A percentile compares a stretch with the other conserved stretches of the same genome.
These are phyloP conservation scores for Globodera ellingtonae DNA, from an alignment of 1,140 invertebrate genomes.

Conservation along the genomic window DNA sequence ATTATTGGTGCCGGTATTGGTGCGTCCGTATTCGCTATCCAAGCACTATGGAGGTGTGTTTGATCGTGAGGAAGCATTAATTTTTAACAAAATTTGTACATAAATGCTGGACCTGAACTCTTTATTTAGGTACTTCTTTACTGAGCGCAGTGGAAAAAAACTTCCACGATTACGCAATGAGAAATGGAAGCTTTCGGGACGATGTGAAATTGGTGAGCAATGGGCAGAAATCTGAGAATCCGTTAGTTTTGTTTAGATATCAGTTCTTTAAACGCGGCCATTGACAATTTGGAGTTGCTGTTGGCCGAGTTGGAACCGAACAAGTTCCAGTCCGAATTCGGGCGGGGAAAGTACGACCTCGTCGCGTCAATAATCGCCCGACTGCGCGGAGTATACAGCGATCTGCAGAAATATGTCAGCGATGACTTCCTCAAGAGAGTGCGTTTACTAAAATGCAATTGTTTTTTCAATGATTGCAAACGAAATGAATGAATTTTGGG, in stretches of 20 bases:
- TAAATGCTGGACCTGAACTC: background rate
- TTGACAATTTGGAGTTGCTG: slow-evolving; percentile 37
- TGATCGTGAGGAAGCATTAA: background rate
- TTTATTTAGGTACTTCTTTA: slow-evolving; percentile 41
- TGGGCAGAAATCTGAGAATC: background rate
- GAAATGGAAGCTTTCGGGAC: slow-evolving; percentile 30
- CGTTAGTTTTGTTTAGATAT: slow-evolving; percentile 22
- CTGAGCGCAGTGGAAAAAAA: slow-evolving; percentile 23
- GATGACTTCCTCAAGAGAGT: slow-evolving; percentile 27
- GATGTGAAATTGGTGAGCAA: slow-evolving; percentile 30
- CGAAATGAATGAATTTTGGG: too few species aligned
- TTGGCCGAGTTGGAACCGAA: slow-evolving; percentile 43
- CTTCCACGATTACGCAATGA: slow-evolving; percentile 20
- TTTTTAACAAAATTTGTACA: background rate
- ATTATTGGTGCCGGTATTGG: slow-evolving; percentile 34
- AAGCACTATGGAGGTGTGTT: slow-evolving; percentile 37
- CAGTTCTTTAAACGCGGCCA: slow-evolving; percentile 33
- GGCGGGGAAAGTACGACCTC: slow-evolving; percentile 45
- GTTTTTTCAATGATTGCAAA: too few species aligned
- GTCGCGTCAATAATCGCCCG: slow-evolving; percentile 44
- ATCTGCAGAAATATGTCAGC: slow-evolving; percentile 43
- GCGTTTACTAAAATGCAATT: background rate
- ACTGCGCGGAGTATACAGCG: slow-evolving; percentile 37
- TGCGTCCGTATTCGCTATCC: slow-evolving; percentile 30
- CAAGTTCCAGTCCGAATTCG: slow-evolving; percentile 38